These are phyloP conservation scores for Hydropsyche tenuis DNA, from an alignment of 1,140 invertebrate species.

Conservation along the genomic window DNA sequence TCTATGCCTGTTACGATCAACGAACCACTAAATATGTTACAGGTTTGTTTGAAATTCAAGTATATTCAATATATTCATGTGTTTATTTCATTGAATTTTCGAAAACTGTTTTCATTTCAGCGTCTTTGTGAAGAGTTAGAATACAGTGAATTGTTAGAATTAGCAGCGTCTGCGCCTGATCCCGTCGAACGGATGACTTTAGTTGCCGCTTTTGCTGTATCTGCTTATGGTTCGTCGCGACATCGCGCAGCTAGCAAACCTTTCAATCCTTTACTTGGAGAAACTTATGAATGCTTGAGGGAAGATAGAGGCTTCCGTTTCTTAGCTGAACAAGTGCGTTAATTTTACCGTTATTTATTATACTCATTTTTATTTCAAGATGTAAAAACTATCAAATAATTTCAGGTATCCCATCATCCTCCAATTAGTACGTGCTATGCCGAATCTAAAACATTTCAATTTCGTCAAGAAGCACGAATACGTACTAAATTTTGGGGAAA, in stretches of 20 bases:
- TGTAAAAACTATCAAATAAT: too few relatives aligned
- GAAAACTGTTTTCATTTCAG: conserved; percentile 54
- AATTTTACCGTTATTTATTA: too few relatives aligned
- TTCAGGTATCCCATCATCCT: conserved; percentile 85
- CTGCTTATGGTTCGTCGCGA: conserved; percentile 78
- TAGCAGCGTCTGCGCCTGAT: conserved; percentile 69
- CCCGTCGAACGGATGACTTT: conserved; percentile 76
- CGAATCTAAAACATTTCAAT: conserved; percentile 72
- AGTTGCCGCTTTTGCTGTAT: conserved; percentile 84
- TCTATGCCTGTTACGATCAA: conserved; percentile 81
- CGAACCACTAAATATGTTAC: conserved; percentile 85
- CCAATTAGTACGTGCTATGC: conserved; percentile 84
- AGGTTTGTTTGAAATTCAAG: conserved; percentile 55
- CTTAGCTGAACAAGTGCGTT: conserved; percentile 47
- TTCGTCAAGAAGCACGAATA: conserved; percentile 83
- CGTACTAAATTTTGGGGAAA: conserved; percentile 93
- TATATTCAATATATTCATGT: neutral
- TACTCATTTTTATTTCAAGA: too few relatives aligned
- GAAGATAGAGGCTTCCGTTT: conserved; percentile 82
- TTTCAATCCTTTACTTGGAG: conserved; percentile 86
- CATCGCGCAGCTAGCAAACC: conserved; percentile 84
- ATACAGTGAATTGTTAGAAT: conserved; percentile 80
- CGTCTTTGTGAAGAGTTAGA: conserved; percentile 85
- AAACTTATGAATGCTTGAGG: conserved; percentile 83
- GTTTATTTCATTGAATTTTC: too few relatives aligned